Conservation (phyloP, 2,113 vertebrate species). For the Siphamia tubifer region DNA sequence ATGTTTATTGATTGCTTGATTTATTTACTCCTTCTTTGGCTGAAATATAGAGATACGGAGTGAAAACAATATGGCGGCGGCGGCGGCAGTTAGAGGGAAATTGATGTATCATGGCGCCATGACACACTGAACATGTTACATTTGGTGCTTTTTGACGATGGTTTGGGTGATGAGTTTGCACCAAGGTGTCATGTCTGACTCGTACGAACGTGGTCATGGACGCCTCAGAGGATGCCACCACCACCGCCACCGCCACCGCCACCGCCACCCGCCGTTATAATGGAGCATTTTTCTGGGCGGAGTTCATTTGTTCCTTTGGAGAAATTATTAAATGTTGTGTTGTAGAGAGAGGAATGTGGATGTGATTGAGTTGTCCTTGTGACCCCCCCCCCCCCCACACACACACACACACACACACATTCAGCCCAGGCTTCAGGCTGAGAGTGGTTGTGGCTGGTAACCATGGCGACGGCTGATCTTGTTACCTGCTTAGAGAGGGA, state of each 20-base stretch:
- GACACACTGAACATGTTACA: conserved; percentile 8
- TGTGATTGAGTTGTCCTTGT: conserved; percentile 71
- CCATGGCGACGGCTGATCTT: conserved; percentile 68
- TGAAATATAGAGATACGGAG: not conserved
- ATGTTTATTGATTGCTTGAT: not conserved
- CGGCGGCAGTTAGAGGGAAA: not conserved
- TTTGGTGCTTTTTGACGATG: conserved; percentile 40
- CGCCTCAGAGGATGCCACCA: no score
- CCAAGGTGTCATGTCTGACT: conserved; percentile 65
- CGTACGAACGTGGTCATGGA: conserved; percentile 45
- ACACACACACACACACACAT: not conserved
- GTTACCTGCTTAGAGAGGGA: conserved; percentile 59
- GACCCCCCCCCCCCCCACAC: conserved; percentile 14
- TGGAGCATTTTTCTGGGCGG: not conserved
- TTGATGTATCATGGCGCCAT: conserved; percentile 18
- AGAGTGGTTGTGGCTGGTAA: conserved; percentile 61
- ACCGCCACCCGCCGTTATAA: conserved; percentile 19
- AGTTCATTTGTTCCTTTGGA: no score
- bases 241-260: conserved; percentile 38
- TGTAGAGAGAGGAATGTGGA: conserved; percentile 37
- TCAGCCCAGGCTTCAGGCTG: no score
- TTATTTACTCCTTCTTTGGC: not conserved
- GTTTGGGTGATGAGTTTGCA: conserved; percentile 26
- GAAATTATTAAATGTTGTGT: conserved; percentile 56
- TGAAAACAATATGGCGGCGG: not conserved